phyloP scores from a whole-genome alignment of 2,113 vertebrate species.

The Etheostoma spectabile region DNA sequence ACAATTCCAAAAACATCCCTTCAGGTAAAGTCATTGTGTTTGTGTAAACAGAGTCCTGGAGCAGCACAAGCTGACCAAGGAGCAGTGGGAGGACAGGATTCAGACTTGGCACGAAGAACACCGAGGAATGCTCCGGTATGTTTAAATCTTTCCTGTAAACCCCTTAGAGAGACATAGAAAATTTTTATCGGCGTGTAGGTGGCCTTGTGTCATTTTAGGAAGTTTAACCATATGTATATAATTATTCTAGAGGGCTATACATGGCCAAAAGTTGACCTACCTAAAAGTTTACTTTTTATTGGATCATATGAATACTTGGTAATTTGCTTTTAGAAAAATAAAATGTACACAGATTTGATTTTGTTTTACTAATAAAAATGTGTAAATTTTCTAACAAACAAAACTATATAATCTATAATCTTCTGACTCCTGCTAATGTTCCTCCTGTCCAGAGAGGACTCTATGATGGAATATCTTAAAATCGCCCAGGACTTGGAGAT shows the following conservation, averaged over 20 bases:
- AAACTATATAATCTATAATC: not conserved
- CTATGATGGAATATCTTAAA: conserved; percentile 99
- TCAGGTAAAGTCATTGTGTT: conserved; percentile 36
- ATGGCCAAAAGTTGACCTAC: not conserved
- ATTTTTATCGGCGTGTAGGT: not conserved
- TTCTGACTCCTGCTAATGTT: not conserved
- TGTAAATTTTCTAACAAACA: not conserved
- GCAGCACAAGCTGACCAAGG: conserved; percentile 98
- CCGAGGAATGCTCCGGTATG: conserved; percentile 94
- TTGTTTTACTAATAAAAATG: not conserved
- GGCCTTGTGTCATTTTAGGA: conserved; percentile 37
- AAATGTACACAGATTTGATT: not conserved
- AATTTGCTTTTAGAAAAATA: conserved; percentile 1
- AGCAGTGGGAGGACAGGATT: conserved; percentile 99
- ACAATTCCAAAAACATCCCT: conserved; percentile 30
- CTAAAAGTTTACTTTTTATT: not conserved
- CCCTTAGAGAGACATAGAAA: not conserved
- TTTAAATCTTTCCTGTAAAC: not conserved
- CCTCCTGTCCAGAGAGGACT: conserved; percentile 89
- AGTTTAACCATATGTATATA: not conserved
- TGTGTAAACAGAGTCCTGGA: conserved; percentile 90
- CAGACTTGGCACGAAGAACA: conserved; percentile 99
- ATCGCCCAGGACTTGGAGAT: conserved; percentile 98
- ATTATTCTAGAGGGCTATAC: not conserved
- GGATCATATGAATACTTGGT: not conserved